These are phyloP conservation scores for Erpobdella octoculata DNA, from an alignment of 2,888 invertebrate species.

Conservation along the genomic window DNA sequence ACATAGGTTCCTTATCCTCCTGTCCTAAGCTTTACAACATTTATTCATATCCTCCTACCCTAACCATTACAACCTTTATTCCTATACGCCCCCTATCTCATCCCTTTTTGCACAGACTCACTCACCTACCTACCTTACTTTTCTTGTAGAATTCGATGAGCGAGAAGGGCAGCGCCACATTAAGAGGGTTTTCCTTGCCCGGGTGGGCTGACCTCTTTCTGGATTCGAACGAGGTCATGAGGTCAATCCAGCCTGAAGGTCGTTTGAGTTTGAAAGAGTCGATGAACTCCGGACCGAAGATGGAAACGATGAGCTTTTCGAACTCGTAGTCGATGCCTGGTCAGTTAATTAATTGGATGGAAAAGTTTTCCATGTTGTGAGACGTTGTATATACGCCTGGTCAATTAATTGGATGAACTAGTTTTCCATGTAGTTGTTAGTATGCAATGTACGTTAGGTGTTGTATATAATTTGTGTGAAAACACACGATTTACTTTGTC, in stretches of 20 bases:
- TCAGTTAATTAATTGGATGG: too few species aligned
- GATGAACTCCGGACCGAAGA: constrained; percentile 56
- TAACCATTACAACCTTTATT: too few species aligned
- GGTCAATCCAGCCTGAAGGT: constrained; percentile 56
- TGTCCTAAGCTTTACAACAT: too few species aligned
- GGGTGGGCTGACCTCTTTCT: constrained; percentile 56
- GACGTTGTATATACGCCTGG: not conserved
- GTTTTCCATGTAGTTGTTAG: too few species aligned
- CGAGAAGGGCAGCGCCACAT: constrained; percentile 53
- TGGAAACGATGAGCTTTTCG: constrained; percentile 52
- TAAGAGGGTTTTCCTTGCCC: constrained; percentile 41
- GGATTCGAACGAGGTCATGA: constrained; percentile 58
- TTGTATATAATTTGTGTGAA: too few species aligned
- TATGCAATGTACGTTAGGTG: too few species aligned
- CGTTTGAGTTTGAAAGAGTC: constrained; percentile 53
- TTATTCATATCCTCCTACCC: too few species aligned
- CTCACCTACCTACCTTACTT: constrained; percentile 24
- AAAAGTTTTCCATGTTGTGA: not conserved
- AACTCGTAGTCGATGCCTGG: constrained; percentile 56
- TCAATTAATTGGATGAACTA: not conserved
- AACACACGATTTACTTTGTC: too few species aligned
- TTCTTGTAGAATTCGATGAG: constrained; percentile 56
- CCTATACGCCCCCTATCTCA: too few species aligned
- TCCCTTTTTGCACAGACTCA: not conserved
- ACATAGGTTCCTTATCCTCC: too few species aligned